A percentile compares a stretch with the other conserved stretches of the same genome.
Evolutionary conservation across 2,113 vertebrate genomes (phyloP).

Genomic region (Calonectris borealis): DNA sequence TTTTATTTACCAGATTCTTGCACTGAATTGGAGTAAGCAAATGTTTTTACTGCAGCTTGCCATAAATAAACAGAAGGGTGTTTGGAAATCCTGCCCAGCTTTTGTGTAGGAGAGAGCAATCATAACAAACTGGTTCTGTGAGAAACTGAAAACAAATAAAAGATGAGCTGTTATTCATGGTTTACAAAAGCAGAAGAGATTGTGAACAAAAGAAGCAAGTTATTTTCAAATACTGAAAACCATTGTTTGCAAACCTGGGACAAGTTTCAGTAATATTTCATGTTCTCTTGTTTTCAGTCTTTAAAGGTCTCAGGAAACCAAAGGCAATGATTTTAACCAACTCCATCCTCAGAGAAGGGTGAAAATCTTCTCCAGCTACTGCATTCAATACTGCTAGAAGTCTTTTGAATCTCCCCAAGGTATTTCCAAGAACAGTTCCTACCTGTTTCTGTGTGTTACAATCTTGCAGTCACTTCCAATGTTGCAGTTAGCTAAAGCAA

Average conservation of each 20-base stretch:
- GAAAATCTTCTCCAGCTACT: not conserved
- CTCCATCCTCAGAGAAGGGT: not conserved
- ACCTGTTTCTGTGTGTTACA: not conserved
- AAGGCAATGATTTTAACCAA: not conserved
- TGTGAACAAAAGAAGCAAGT: not conserved
- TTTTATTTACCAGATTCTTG: conserved; percentile 23
- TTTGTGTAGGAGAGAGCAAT: conserved; percentile 64
- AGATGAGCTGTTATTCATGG: conserved; percentile 36
- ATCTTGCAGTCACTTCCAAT: not conserved
- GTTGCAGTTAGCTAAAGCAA: not conserved
- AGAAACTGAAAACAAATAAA: conserved; percentile 58
- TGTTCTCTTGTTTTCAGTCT: not conserved
- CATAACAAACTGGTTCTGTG: conserved; percentile 49
- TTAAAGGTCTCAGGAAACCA: not conserved
- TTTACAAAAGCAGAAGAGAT: not conserved
- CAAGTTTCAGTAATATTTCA: not conserved
- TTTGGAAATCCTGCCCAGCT: conserved; percentile 48
- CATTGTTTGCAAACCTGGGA: not conserved
- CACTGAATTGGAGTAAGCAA: not conserved
- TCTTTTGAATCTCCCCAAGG: not conserved
- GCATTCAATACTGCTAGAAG: not conserved
- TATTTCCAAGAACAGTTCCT: not conserved
- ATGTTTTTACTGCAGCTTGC: conserved; percentile 5
- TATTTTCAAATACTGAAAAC: not conserved
- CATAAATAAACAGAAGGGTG: conserved; percentile 32